These are phyloP conservation scores for Notothenia coriiceps DNA, from an alignment of 2,113 vertebrate genomes.

Conservation along the genomic window DNA sequence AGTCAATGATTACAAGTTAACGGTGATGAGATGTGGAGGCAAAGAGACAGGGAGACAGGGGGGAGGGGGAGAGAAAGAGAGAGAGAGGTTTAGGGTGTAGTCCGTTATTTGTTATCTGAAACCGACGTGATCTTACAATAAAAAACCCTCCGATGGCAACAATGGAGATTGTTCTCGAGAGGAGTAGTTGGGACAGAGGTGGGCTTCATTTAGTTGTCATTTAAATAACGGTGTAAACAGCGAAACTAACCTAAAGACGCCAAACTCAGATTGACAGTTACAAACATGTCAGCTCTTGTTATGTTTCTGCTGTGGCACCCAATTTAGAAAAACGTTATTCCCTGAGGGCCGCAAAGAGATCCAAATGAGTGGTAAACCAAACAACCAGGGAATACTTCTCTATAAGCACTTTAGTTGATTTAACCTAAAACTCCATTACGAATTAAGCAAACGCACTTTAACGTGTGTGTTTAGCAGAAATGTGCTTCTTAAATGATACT, in stretches of 20 bases:
- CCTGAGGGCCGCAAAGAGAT: no score
- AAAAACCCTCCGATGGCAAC: conserved; percentile 72
- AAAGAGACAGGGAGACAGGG: neutral
- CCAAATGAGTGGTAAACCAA: no score
- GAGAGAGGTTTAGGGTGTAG: conserved; percentile 65
- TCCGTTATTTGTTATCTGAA: conserved; percentile 84
- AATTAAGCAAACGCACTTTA: no score
- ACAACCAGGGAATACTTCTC: no score
- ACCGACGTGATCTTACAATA: conserved; percentile 71
- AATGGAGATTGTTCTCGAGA: conserved; percentile 73
- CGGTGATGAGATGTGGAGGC: conserved; percentile 53
- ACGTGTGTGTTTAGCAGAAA: no score
- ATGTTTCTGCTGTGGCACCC: neutral
- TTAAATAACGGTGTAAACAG: conserved; percentile 16
- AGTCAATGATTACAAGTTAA: conserved; percentile 75
- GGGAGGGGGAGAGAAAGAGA: neutral
- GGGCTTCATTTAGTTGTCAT: conserved; percentile 11
- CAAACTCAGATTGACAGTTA: conserved; percentile 10
- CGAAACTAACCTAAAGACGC: no score
- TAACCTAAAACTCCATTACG: no score
- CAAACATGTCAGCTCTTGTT: conserved; percentile 16
- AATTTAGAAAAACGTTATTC: neutral
- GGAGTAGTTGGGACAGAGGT: neutral
- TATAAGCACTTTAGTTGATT: no score
- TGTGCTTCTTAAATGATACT: no score